These are phyloP conservation scores for Aelia acuminata DNA, from an alignment of 2,888 invertebrate genomes.

Conservation along the genomic window DNA sequence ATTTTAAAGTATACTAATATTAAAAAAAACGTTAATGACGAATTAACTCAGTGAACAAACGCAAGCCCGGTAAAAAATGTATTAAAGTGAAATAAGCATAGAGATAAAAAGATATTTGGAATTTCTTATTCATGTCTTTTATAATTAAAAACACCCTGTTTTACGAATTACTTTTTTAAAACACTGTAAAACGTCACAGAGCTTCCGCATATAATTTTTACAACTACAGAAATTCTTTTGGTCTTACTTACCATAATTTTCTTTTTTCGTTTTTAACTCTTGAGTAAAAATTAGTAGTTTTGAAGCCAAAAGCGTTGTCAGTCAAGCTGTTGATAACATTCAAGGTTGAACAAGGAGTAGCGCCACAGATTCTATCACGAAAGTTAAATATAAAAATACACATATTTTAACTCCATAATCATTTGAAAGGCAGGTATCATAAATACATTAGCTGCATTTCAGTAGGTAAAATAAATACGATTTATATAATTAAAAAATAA, in stretches of 20 bases:
- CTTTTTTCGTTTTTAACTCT: neutral
- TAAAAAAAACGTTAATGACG: neutral
- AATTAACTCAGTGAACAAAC: neutral
- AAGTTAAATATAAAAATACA: neutral
- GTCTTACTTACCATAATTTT: neutral
- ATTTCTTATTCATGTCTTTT: neutral
- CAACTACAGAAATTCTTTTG: too few species aligned
- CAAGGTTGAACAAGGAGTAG: neutral
- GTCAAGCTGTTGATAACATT: neutral
- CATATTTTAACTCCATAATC: too few species aligned
- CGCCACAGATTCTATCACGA: neutral
- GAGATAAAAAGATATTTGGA: neutral
- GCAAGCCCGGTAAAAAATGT: neutral
- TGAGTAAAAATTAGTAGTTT: neutral
- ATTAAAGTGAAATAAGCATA: neutral
- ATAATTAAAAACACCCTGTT: neutral
- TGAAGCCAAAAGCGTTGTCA: too few species aligned
- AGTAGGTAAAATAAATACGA: too few species aligned
- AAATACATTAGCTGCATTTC: too few species aligned
- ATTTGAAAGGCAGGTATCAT: too few species aligned
- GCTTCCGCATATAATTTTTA: neutral
- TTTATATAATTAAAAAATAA: too few species aligned
- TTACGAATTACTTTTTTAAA: neutral
- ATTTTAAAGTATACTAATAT: neutral
- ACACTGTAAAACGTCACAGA: neutral